Percentiles rank a stretch among this genome's conserved stretches.
These are phyloP conservation scores for Phalacrocorax pelagicus DNA, from an alignment of 2,113 vertebrate genomes.

Conservation along the genomic window DNA sequence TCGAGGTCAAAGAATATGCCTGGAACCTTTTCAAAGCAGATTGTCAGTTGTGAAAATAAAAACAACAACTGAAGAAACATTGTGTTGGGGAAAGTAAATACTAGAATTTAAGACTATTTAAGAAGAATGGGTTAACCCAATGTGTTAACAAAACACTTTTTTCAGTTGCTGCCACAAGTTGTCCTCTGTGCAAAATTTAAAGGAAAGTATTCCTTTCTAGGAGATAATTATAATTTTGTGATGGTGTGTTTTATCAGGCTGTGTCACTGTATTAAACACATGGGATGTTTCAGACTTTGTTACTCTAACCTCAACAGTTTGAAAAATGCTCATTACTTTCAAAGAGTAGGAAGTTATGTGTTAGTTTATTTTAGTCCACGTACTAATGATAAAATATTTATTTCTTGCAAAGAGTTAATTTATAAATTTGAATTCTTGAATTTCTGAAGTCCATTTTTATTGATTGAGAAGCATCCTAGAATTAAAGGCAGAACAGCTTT, in stretches of 20 bases:
- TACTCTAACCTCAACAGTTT: neutral
- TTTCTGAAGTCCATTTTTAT: neutral
- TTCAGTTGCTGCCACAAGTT: neutral
- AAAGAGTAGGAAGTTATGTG: neutral
- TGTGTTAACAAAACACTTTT: neutral
- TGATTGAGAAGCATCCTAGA: neutral
- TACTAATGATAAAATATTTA: neutral
- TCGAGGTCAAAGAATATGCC: constrained; percentile 13
- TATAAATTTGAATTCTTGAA: neutral
- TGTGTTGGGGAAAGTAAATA: neutral
- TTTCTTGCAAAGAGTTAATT: neutral
- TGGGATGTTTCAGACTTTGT: neutral
- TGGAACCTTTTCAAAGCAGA: constrained; percentile 19
- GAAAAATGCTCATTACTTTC: neutral
- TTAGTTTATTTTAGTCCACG: neutral
- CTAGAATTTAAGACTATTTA: neutral
- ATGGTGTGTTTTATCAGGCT: neutral
- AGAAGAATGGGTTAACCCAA: neutral
- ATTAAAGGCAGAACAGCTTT: neutral
- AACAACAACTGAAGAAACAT: neutral
- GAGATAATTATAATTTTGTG: neutral
- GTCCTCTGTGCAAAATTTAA: neutral
- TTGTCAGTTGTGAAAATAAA: constrained; percentile 29
- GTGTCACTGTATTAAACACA: neutral
- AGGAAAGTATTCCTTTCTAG: neutral